Conservation (phyloP, 2,797 vertebrate genomes). For the Rallus crepitans region DNA sequence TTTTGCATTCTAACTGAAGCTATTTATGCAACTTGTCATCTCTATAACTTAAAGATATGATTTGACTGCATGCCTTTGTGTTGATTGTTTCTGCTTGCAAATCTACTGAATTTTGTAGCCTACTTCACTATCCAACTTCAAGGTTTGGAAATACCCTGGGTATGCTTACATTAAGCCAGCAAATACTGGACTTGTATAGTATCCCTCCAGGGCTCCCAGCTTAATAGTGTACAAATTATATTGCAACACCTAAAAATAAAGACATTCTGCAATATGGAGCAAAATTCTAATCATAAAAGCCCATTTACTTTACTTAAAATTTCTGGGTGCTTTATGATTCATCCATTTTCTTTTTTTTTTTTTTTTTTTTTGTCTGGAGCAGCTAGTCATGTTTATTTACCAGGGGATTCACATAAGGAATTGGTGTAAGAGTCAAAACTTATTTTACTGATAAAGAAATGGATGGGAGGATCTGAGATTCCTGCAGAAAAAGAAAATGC, state of each 20-base stretch:
- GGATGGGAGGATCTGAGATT: background rate
- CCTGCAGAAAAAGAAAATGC: background rate
- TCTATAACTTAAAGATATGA: background rate
- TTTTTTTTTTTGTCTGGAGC: background rate
- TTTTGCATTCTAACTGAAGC: background rate
- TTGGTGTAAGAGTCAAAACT: slow-evolving; percentile 15
- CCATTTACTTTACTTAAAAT: background rate
- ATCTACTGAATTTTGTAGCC: background rate
- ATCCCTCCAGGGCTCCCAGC: background rate
- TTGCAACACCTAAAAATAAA: background rate
- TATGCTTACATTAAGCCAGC: background rate
- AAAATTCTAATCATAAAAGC: background rate
- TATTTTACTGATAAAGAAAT: background rate
- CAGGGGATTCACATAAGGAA: background rate
- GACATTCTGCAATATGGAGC: background rate
- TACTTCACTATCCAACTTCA: background rate
- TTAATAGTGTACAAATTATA: background rate
- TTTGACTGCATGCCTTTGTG: background rate
- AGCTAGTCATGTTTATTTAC: slow-evolving; percentile 4
- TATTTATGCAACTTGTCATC: background rate
- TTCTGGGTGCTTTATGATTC: background rate
- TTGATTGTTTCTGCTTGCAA: background rate
- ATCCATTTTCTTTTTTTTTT: too few relatives aligned
- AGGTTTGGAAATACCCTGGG: background rate
- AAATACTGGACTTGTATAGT: background rate